Evolutionary conservation across 2,113 vertebrate genomes (phyloP), one percentile per base, ranked within the genome.

Genomic region (Dunckerocampus dactyliophorus): DNA sequence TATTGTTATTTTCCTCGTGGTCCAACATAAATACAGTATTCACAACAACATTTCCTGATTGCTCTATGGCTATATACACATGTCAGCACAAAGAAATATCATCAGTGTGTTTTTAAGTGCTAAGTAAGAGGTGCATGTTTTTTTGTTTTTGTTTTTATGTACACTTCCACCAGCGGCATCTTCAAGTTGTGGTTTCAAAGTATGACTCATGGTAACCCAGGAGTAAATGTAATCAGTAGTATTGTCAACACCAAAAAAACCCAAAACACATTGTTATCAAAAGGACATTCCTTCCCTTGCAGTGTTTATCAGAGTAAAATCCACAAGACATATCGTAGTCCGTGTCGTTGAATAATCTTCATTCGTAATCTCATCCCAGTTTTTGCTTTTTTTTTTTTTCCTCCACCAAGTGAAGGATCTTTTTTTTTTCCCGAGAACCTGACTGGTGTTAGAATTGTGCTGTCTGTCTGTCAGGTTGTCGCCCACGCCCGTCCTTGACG

Each of bases 211-310:
- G 77, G 72, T 20, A 75, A 85, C 70, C 58, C 62, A 82, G 56
- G 71, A 77, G 57, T 82, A 65, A 78, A 82, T 78, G 76, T 54
- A 76, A 53, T 89, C 89, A 89, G 83, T 83, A 90, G 84, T 87
- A 84, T 72, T 65, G 67, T 83, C 80, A 85, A 87, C 68, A 74
- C 77, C 70, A 24, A 70, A 72, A 76, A 78, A 75, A 77, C 81
- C 82, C 86, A 67, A 83, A 86, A 73, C 79, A 80, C 59, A 74
- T 73, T 72, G 62, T 81, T 81, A 80, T 85, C 76, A 87, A 87
- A 87, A 85, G 50, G 78, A 86, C 74, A 81, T 80, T 86, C 71
- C 71, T 77, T 84, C 78, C 71, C 59, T 84, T 75, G 37, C 76
- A 70, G 42, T 46, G 57, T 67, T 72, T 85, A 69, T 67, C 54